Evolutionary conservation across 2,888 invertebrate genomes (phyloP), one percentile per base, ranked within the genome.

Genomic region (Crossocerus cetratus): DNA sequence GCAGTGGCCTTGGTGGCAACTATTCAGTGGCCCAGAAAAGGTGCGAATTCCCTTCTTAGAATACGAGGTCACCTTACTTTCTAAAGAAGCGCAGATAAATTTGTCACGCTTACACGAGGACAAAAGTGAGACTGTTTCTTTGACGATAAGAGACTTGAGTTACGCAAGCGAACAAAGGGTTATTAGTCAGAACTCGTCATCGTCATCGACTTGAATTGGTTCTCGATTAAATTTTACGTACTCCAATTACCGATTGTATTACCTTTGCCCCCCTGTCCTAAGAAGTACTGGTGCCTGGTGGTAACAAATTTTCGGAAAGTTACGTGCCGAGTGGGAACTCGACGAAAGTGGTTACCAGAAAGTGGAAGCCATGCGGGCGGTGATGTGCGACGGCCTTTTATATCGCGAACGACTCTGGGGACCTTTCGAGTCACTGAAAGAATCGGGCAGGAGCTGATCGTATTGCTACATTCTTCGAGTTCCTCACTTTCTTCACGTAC

Each of bases 401-500:
- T 65, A 69, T 49, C 63, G 43, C 49, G 18, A 21, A 20, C 32
- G 13, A 22, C 63, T 65, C 45, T 21, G n/a, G 65, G 13, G 18
- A 22, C 61, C 61, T 53, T 5, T 67, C 42, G 16, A 21, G 32
- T 20, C 13, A 44, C 44, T 59, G 18, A 65, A 67, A 56, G 43
- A 64, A 57, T 67, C 55, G 45, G 5, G 58, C 21, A 13, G 20
- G 22, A 20, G 32, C 59, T 53, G 56, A 67, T 67, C 23, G 53
- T 57, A 18, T 13, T 20, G 49, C 54, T 22, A 66, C 53, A 49
- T 63, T 63, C 23, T 42, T 42, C 53, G 49, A 59, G 65, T 43
- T 72, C 57, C 20, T 23, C 45, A 65, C 54, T 69, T 56, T 72
- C 53, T 32, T 75, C 63, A 69, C 57, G 54, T 32, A 32, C 32